Percentiles rank a stretch among this genome's conserved stretches.
Evolutionary conservation across 2,888 invertebrate genomes (phyloP).

Genomic region (Lasioglossum figueresi): DNA sequence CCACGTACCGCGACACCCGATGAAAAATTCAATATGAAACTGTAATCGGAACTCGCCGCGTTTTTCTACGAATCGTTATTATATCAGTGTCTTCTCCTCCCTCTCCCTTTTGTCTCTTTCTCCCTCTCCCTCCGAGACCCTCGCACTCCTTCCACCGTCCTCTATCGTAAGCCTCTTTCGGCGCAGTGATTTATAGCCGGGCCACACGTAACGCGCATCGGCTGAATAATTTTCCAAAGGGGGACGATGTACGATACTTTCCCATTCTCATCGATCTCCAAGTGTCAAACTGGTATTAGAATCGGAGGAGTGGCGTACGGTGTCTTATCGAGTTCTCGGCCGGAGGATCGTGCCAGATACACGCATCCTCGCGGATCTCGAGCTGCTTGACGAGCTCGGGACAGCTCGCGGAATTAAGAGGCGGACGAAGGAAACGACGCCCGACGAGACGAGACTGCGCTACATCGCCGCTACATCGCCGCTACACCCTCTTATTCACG

Average conservation of each 20-base stretch:
- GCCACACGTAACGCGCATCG: slow-evolving; percentile 41
- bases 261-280: slow-evolving; percentile 71
- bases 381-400: neutral
- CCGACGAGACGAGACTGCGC: neutral
- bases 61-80: slow-evolving; percentile 47
- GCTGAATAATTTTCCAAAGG: slow-evolving; percentile 62
- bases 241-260: slow-evolving; percentile 65
- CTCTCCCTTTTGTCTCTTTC: neutral
- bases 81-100: slow-evolving; percentile 14
- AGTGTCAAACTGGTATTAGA: slow-evolving; percentile 71
- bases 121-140: neutral
- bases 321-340: slow-evolving; percentile 52
- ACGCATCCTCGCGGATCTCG: neutral
- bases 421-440: neutral
- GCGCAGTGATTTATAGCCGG: slow-evolving; percentile 53
- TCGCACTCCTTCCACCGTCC: neutral
- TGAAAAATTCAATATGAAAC: slow-evolving; percentile 61
- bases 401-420: slow-evolving; percentile 8
- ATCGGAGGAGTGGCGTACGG: slow-evolving; percentile 58
- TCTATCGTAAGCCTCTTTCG: neutral
- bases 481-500: neutral
- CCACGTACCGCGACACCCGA: slow-evolving; percentile 38
- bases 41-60: slow-evolving; percentile 38
- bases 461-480: too few species aligned
- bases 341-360: neutral